These are phyloP conservation scores for Oceanites oceanicus DNA, from an alignment of 2,113 vertebrate genomes.

Conservation along the genomic window DNA sequence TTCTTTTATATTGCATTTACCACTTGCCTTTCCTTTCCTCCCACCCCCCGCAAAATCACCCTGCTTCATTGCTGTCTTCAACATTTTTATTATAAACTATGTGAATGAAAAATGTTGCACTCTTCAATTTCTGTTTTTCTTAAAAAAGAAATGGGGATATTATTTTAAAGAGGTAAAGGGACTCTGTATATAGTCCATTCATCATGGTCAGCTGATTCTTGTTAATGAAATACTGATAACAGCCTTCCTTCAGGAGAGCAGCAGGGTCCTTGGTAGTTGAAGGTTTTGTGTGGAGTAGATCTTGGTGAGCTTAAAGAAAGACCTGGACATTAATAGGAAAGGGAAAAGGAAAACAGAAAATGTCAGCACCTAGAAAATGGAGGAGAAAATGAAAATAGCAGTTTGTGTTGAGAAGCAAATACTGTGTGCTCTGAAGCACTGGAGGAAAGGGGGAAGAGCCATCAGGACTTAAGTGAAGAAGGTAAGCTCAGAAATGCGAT, in stretches of 20 bases:
- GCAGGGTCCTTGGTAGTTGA: neutral
- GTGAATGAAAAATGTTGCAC: neutral
- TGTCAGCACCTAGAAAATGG: neutral
- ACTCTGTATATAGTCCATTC: neutral
- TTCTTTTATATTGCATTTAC: neutral
- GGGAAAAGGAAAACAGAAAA: neutral
- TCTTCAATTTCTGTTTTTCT: neutral
- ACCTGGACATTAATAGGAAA: neutral
- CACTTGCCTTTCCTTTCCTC: neutral
- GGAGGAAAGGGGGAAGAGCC: neutral
- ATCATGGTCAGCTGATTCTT: neutral
- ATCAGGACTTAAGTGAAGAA: neutral
- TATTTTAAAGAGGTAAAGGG: neutral
- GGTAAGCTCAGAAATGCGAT: neutral
- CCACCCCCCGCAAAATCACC: neutral
- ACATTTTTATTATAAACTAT: neutral
- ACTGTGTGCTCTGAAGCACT: neutral
- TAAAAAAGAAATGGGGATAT: neutral
- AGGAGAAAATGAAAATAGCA: neutral
- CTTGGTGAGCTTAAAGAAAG: neutral
- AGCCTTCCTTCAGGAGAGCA: neutral
- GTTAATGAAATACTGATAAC: neutral
- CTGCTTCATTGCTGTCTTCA: neutral
- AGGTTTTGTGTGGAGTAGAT: neutral
- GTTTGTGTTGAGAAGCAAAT: neutral